phyloP scores from a whole-genome alignment of 2,888 invertebrate species.

The Sclerodermus sp. region DNA sequence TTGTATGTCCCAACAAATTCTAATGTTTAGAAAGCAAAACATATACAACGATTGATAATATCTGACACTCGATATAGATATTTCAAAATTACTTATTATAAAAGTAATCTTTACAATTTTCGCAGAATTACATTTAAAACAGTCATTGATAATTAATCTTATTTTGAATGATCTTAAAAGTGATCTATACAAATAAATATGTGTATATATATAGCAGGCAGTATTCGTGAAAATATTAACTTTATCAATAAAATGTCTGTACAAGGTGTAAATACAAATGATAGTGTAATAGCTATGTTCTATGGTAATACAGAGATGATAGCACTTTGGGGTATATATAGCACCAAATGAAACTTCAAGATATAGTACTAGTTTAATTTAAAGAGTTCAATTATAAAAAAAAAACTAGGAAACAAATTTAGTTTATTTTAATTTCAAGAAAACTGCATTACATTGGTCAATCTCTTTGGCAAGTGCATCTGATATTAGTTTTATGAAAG shows the following conservation, averaged over 20 bases:
- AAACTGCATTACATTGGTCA: too few species aligned
- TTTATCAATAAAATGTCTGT: too few species aligned
- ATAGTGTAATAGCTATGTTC: too few species aligned
- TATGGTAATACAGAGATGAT: constrained; percentile 32
- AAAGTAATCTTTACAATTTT: too few species aligned
- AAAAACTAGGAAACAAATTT: constrained; percentile 7
- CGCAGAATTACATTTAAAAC: too few species aligned
- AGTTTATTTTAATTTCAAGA: constrained; percentile 12
- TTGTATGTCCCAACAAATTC: constrained; percentile 9
- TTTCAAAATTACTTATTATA: background rate
- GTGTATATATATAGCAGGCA: constrained; percentile 38
- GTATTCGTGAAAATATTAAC: constrained; percentile 38
- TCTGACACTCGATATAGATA: background rate
- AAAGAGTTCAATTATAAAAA: background rate
- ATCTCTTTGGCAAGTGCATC: too few species aligned
- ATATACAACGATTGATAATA: background rate
- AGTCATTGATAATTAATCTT: too few species aligned
- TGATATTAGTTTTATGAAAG: too few species aligned
- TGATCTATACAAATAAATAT: too few species aligned
- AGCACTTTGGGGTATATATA: constrained; percentile 20
- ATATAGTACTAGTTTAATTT: constrained; percentile 7
- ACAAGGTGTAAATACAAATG: too few species aligned
- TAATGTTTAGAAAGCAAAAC: background rate
- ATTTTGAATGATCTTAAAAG: too few species aligned
- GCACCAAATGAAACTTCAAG: constrained; percentile 27